Evolutionary conservation across 2,797 vertebrate genomes (phyloP), one percentile per base, ranked within the genome.

Genomic region (Leptoclinus maculatus): DNA sequence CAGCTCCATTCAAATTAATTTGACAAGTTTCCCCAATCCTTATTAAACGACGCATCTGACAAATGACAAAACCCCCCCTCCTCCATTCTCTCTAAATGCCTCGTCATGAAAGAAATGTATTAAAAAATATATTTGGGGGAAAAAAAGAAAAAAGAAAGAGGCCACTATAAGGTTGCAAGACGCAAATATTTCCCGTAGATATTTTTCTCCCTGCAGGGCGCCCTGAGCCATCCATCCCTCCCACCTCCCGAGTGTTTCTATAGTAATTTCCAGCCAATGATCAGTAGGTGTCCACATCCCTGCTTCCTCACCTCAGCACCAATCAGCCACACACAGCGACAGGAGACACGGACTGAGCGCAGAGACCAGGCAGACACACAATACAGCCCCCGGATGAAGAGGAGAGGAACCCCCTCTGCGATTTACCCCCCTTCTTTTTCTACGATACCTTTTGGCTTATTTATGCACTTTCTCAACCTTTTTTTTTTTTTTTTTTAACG

Each of bases 251-350:
- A 95, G 95, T 93, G 96, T 95, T 96, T 96, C 96, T 96, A 95
- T 95, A 96, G 96, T 96, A 94, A 95, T 95, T 96, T 95, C 96
- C 96, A 97, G 96, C 96, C 97, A 97, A 97, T 97, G 96, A 95
- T 95, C 96, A 94, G 96, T 93, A 95, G 96, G 96, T 96, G 96
- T 95, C 96, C 96, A 91, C 97, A 96, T 93, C 96, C 93, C 95
- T 80, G 96, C 97, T 95, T 95, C 95, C 96, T 96, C 97, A 96
- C 97, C 97, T 95, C 97, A 94, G 96, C 96, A 95, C 96, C 95
- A 94, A 94, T 94, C 95, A 93, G 94, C 95, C 96, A 96, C 96
- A 97, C 96, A 95, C 96, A 97, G 96, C 94, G 96, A 94, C 94
- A 96, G 95, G 95, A 96, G 96, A 95, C 96, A 91, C 95, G 95